Evolutionary conservation across 2,797 vertebrate genomes (phyloP), one percentile per base, ranked within the genome.

Genomic region (Hephaestus fuliginosus): DNA sequence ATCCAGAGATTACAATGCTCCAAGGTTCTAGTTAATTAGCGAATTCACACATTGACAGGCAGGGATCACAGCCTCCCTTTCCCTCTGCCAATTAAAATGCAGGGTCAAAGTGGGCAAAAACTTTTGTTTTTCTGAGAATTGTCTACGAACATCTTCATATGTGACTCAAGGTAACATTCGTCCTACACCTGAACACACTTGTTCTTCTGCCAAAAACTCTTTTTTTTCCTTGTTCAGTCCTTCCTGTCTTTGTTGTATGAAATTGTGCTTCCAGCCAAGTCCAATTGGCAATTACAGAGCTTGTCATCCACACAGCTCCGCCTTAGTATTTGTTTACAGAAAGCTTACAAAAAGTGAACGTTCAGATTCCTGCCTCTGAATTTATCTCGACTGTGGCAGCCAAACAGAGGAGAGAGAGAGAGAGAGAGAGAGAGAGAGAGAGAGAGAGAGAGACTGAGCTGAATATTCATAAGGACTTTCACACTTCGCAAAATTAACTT

Each of bases 1-100:
- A 94, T 93, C 91, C 88, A 87, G 76, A 95, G 93, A 95, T 95
- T 93, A 94, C 91, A 91, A 87, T 89, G 85, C 91, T 91, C 90
- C 74, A 75, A 91, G 91, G 89, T 91, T 91, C 86, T 76, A 66
- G 84, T 91, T 95, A 93, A 96, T 96, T 93, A 93, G 81, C 84
- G 84, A 61, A 82, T 87, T 83, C 84, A 79, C 84, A 84, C 79
- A 57, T 53, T 90, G 90, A 91, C 85, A 92, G 84, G 65, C 86
- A 88, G 68, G 53, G 74, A 86, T 86, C 80, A 75, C 61, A 78
- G 70, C 17, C 46, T 83, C 61, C 14, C 13, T 83, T 49, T 74
- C 65, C 80, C 81, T 78, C 49, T 75, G 72, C 88, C 87, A 91
- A 92, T 92, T 94, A 93, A 91, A 89, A 84, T 52, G 41, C 25